phyloP scores from a whole-genome alignment of 2,113 vertebrate species.

The Proteles cristata region DNA sequence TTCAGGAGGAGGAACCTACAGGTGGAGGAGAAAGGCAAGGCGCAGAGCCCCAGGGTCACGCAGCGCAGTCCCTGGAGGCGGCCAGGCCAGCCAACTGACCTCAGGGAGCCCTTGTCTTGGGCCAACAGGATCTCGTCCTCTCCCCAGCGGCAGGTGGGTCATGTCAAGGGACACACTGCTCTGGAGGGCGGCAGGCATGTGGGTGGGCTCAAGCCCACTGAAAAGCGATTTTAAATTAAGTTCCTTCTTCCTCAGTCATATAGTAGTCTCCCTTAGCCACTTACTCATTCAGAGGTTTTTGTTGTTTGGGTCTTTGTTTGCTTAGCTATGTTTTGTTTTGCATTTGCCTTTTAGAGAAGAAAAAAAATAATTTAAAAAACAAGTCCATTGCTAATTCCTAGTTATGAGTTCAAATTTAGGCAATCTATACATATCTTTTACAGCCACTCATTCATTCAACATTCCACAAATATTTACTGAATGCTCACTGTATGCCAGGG shows the following conservation, averaged over 20 bases:
- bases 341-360: not conserved
- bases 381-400: not conserved
- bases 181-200: not conserved
- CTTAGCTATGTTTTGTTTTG: not conserved
- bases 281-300: not conserved
- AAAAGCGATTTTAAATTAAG: not conserved
- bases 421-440: not conserved
- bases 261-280: not conserved
- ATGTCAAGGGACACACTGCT: not conserved
- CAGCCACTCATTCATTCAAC: not conserved
- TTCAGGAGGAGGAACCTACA: constrained; percentile 84
- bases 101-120: accelerated
- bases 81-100: accelerated
- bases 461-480: not conserved
- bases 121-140: accelerated
- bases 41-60: not conserved
- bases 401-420: not conserved
- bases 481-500: not conserved
- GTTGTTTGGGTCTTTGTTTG: not conserved
- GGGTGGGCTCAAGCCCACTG: not conserved
- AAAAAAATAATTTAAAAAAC: not conserved
- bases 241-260: not conserved
- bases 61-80: not conserved
- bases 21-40: constrained; percentile 46
- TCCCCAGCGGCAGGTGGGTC: constrained; percentile 76